Evolutionary conservation across 2,113 vertebrate genomes (phyloP).

Genomic region (Oryzias woworae): DNA sequence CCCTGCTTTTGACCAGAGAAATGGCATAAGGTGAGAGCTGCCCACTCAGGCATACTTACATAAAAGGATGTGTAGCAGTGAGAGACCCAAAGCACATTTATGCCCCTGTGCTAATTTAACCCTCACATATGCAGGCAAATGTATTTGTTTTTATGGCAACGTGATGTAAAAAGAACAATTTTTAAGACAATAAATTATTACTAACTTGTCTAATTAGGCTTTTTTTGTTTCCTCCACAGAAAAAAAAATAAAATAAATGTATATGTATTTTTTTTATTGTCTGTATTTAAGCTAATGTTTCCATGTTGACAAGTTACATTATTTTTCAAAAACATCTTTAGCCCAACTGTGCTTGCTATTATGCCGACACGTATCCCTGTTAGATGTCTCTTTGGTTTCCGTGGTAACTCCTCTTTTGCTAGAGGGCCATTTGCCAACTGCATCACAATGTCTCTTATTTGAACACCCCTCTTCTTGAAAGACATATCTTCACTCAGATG

Average conservation of each 20-base stretch:
- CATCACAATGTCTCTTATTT: not conserved
- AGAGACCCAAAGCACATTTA: not conserved
- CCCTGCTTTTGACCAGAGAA: conserved; percentile 98
- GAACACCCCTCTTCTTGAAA: conserved; percentile 17
- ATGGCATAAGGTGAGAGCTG: conserved; percentile 92
- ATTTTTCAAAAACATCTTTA: conserved; percentile 7
- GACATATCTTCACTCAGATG: conserved; percentile 16
- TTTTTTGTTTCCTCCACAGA: too few relatives aligned
- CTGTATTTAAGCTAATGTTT: not conserved
- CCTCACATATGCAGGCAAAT: too few relatives aligned
- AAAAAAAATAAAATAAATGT: not conserved
- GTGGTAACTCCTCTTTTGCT: conserved; percentile 31
- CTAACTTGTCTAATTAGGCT: too few relatives aligned
- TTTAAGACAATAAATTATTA: too few relatives aligned
- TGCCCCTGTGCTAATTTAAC: not conserved
- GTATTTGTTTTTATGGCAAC: too few relatives aligned
- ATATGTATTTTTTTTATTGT: not conserved
- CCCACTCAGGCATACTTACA: not conserved
- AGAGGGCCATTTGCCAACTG: conserved; percentile 26
- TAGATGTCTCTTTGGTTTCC: conserved; percentile 35
- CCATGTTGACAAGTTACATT: not conserved
- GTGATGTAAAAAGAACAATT: too few relatives aligned
- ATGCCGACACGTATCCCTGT: conserved; percentile 14
- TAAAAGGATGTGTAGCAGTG: not conserved
- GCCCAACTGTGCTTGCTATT: conserved; percentile 16